Evolutionary conservation across 2,113 vertebrate genomes (phyloP).

Genomic region (Paramisgurnus dabryanus): DNA sequence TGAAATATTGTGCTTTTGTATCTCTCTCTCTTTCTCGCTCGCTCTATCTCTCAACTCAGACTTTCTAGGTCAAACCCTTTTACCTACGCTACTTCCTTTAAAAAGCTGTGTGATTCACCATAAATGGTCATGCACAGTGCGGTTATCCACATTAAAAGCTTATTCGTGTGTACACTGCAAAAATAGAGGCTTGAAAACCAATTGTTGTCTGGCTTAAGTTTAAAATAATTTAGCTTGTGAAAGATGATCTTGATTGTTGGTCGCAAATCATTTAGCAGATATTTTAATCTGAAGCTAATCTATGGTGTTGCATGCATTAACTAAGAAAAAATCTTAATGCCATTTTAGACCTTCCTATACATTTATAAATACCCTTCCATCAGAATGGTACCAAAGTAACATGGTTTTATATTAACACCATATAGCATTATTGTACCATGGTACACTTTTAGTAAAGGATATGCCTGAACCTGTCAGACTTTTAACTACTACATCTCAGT

Average conservation of each 20-base stretch:
- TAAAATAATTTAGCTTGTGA: neutral
- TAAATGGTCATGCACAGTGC: conserved; percentile 28
- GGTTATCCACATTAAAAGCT: conserved; percentile 3
- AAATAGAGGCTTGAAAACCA: conserved; percentile 10
- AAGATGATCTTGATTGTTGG: neutral
- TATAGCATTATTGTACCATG: neutral
- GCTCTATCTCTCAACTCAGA: conserved; percentile 12
- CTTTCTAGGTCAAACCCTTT: conserved; percentile 22
- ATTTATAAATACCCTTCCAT: too few species aligned
- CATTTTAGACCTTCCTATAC: too few species aligned
- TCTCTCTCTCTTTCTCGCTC: conserved; percentile 42
- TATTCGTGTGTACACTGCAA: neutral
- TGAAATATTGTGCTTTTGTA: conserved; percentile 10
- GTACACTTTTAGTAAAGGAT: neutral
- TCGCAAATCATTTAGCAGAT: neutral
- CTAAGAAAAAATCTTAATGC: too few species aligned
- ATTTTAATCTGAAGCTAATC: neutral
- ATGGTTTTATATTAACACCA: too few species aligned
- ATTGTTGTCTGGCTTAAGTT: neutral
- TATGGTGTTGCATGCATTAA: too few species aligned
- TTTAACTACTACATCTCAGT: neutral
- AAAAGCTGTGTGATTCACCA: conserved; percentile 21
- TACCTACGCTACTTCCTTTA: conserved; percentile 27
- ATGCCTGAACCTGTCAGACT: neutral
- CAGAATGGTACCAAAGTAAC: too few species aligned